phyloP scores from a whole-genome alignment of 1,140 invertebrate species.

The Drosophila pseudoananassae region DNA sequence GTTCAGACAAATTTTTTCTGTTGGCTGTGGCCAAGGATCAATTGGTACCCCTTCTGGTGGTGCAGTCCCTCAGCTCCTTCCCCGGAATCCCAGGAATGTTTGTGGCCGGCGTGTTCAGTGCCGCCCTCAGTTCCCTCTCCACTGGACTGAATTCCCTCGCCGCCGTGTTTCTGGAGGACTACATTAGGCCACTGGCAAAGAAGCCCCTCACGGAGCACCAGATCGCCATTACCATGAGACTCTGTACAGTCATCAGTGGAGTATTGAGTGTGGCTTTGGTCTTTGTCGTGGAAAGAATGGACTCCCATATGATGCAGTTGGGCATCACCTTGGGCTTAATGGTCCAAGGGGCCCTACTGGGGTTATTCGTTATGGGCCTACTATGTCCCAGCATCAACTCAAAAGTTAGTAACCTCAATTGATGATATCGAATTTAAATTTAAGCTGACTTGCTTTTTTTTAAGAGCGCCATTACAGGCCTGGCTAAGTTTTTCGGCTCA shows the following conservation, averaged over 20 bases:
- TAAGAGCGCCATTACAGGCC: slow-evolving; percentile 90
- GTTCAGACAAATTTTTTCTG: slow-evolving; percentile 24
- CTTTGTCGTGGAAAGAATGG: slow-evolving; percentile 90
- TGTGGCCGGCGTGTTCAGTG: slow-evolving; percentile 94
- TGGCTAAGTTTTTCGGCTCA: slow-evolving; percentile 92
- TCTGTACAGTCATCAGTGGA: slow-evolving; percentile 89
- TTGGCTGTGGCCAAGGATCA: slow-evolving; percentile 90
- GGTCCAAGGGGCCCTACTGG: slow-evolving; percentile 90
- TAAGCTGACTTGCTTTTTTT: not conserved
- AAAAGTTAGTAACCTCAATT: slow-evolving; percentile 84
- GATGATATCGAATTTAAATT: not conserved
- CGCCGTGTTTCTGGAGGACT: slow-evolving; percentile 94
- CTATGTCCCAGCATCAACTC: slow-evolving; percentile 92
- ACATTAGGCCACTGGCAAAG: slow-evolving; percentile 88
- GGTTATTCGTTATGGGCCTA: slow-evolving; percentile 92
- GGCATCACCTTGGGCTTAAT: slow-evolving; percentile 88
- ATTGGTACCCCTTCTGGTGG: slow-evolving; percentile 90
- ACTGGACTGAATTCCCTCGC: slow-evolving; percentile 96
- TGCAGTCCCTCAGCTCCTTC: slow-evolving; percentile 90
- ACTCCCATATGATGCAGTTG: slow-evolving; percentile 88
- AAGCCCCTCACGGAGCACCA: slow-evolving; percentile 87
- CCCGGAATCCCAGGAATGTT: slow-evolving; percentile 92
- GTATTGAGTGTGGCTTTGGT: slow-evolving; percentile 87
- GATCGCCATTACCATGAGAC: slow-evolving; percentile 88
- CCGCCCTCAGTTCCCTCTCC: slow-evolving; percentile 94